Percentiles rank a stretch among this genome's conserved stretches.
phyloP scores from a whole-genome alignment of 1,140 invertebrate species.

The Cheumatopsyche charites region DNA sequence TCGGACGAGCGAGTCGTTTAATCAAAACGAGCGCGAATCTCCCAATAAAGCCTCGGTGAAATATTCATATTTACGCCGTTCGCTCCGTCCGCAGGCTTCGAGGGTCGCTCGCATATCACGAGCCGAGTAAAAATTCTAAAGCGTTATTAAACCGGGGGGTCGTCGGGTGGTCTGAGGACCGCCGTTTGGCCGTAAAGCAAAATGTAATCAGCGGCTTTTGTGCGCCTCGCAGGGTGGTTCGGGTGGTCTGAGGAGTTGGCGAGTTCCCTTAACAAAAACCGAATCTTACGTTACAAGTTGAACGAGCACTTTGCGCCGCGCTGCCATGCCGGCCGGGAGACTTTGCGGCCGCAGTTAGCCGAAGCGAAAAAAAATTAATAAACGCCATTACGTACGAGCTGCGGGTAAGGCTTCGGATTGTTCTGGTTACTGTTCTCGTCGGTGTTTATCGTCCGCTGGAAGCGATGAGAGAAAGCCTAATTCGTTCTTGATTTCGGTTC shows the following conservation, averaged over 20 bases:
- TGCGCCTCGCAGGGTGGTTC: not conserved
- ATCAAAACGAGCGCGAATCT: too few relatives aligned
- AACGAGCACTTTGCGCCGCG: conserved; percentile 4
- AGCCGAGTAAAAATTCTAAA: conserved; percentile 19
- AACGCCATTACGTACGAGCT: not conserved
- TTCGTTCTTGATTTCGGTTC: too few relatives aligned
- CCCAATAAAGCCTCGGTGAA: not conserved
- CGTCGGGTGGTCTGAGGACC: not conserved
- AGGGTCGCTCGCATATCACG: conserved; percentile 3
- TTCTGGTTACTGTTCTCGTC: too few relatives aligned
- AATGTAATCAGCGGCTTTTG: conserved; percentile 43
- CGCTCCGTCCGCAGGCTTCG: not conserved
- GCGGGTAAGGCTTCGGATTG: too few relatives aligned
- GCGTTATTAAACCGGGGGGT: conserved; percentile 32
- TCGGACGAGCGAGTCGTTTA: too few relatives aligned
- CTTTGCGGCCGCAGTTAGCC: not conserved
- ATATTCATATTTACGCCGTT: conserved; percentile 13
- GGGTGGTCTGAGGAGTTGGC: not conserved
- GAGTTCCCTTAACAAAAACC: not conserved
- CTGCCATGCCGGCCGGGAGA: too few relatives aligned
- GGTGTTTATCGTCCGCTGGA: too few relatives aligned
- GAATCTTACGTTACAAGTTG: conserved; percentile 17
- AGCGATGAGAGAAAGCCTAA: too few relatives aligned
- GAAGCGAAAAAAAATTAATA: not conserved
- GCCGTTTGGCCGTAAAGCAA: conserved; percentile 40